Conservation (phyloP, 2,797 vertebrate species). For the Buphagus erythrorhynchus region DNA sequence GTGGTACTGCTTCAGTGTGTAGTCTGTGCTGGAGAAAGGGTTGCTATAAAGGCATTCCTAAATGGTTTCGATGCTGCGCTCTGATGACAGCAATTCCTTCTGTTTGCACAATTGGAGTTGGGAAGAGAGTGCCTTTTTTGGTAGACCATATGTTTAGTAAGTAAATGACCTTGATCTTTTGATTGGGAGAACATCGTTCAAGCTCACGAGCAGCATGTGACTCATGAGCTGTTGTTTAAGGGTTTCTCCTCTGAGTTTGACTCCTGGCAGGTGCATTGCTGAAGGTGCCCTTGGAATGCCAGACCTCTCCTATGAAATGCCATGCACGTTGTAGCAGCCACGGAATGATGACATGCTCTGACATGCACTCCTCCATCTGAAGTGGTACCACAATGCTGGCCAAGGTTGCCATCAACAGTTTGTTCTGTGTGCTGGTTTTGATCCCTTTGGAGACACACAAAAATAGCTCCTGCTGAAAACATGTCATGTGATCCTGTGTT, state of each 20-base stretch:
- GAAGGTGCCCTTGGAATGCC: background rate
- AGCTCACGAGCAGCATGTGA: background rate
- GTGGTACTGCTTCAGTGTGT: background rate
- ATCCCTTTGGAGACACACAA: background rate
- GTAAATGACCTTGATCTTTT: constrained; percentile 5
- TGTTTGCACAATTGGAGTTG: background rate
- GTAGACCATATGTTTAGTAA: constrained; percentile 21
- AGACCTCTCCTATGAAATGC: background rate
- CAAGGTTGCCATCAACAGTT: background rate
- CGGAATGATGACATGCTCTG: accelerated
- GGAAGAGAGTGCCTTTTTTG: constrained; percentile 36
- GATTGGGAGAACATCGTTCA: background rate
- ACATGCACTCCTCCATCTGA: background rate
- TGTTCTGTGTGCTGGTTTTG: background rate
- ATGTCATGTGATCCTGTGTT: background rate
- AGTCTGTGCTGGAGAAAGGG: background rate
- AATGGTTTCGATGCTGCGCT: background rate
- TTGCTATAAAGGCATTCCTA: background rate
- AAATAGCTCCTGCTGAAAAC: background rate
- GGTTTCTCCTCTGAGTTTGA: background rate
- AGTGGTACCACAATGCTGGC: background rate
- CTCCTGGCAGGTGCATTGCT: background rate
- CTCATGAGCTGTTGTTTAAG: background rate
- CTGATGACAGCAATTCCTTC: background rate
- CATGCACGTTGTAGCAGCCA: accelerated